phyloP scores from a whole-genome alignment of 2,888 invertebrate species.

The Dolichopus griseipennis region DNA sequence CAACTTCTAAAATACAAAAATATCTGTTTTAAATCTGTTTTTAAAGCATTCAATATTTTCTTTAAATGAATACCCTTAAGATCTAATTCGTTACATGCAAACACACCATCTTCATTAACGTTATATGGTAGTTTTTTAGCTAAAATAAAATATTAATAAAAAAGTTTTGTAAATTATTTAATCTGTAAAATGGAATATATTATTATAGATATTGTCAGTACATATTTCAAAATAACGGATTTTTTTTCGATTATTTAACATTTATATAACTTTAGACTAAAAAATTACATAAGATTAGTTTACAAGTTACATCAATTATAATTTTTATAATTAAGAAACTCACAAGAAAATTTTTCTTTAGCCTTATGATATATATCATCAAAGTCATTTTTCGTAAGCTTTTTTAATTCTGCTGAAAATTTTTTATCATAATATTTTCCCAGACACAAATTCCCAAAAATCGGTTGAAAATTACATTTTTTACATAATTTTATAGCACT shows the following conservation, averaged over 20 bases:
- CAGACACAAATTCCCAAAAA: background rate
- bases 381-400: constrained; percentile 28
- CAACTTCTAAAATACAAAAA: constrained; percentile 53
- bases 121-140: constrained; percentile 81
- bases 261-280: background rate
- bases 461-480: background rate
- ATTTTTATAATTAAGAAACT: constrained; percentile 37
- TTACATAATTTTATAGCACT: background rate
- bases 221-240: background rate
- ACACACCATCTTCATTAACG: constrained; percentile 80
- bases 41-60: too few species aligned
- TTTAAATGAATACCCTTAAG: constrained; percentile 45
- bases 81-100: constrained; percentile 93
- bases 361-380: constrained; percentile 56
- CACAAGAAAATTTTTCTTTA: constrained; percentile 63
- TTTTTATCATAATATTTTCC: background rate
- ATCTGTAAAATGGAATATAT: too few species aligned
- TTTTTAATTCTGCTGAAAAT: background rate
- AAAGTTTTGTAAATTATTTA: too few species aligned
- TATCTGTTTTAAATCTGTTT: too few species aligned
- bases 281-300: background rate
- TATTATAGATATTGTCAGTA: too few species aligned
- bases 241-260: background rate
- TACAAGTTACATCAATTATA: constrained; percentile 1
- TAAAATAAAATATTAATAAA: constrained; percentile 36